Conservation (phyloP, 2,797 vertebrate species). For the Austrolebias charrua region DNA sequence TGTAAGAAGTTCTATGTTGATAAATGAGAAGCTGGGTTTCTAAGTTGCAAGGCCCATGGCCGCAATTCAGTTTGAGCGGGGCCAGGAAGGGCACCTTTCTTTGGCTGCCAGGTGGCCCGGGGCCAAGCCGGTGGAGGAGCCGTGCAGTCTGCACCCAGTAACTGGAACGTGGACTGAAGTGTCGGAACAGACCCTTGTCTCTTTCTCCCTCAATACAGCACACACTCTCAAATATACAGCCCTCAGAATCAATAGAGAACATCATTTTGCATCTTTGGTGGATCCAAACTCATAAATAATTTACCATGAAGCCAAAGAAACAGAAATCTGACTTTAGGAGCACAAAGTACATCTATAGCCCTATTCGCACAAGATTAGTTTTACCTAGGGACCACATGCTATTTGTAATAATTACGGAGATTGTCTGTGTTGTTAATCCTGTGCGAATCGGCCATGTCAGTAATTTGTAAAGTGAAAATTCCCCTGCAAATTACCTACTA, state of each 20-base stretch:
- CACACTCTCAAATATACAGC: slow-evolving; percentile 30
- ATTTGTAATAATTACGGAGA: no score
- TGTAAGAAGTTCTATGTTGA: slow-evolving; percentile 80
- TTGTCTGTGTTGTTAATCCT: no score
- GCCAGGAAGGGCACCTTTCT: slow-evolving; percentile 86
- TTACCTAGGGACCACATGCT: no score
- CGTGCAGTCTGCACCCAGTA: slow-evolving; percentile 82
- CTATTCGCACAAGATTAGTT: no score
- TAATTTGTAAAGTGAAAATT: no score
- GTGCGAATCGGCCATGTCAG: no score
- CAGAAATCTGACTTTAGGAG: slow-evolving; percentile 11
- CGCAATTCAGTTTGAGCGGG: slow-evolving; percentile 74
- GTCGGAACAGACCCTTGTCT: slow-evolving; percentile 68
- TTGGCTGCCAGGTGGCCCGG: slow-evolving; percentile 82
- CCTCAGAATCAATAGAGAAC: slow-evolving; percentile 21
- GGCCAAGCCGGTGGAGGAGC: slow-evolving; percentile 82
- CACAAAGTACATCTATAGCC: slow-evolving; percentile 14
- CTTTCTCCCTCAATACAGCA: slow-evolving; percentile 44
- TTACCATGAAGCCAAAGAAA: slow-evolving; percentile 10
- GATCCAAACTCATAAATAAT: slow-evolving; percentile 41
- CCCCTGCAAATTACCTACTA: no score
- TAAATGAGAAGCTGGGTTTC: slow-evolving; percentile 83
- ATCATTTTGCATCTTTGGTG: slow-evolving; percentile 38
- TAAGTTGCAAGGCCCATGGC: slow-evolving; percentile 78
- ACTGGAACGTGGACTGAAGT: slow-evolving; percentile 75